Evolutionary conservation across 2,797 vertebrate species (phyloP).

Genomic region (Liparis tanakae): DNA sequence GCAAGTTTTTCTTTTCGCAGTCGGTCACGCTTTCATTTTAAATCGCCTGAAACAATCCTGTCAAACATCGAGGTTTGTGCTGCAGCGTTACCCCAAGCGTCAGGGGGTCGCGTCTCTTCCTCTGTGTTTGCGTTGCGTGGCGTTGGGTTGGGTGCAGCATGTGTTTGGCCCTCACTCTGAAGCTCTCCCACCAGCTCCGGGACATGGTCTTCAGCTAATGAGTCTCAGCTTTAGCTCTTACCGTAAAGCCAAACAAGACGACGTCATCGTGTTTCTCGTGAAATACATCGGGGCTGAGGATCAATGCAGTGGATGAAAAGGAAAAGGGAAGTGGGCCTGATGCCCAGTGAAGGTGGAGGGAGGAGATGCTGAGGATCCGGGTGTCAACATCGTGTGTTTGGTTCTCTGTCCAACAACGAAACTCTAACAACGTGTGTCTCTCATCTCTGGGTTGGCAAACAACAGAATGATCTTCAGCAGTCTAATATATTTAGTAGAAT

Average conservation of each 20-base stretch:
- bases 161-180: conserved; percentile 34
- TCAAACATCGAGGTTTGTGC: conserved; percentile 7
- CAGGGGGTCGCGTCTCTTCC: conserved; percentile 43
- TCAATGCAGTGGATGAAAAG: conserved; percentile 6
- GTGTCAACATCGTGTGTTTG: no score
- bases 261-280: conserved; percentile 42
- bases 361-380: conserved; percentile 1
- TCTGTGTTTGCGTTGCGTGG: conserved; percentile 36
- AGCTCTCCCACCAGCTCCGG: conserved; percentile 48
- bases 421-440: no score
- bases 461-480: no score
- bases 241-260: conserved; percentile 55
- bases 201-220: conserved; percentile 57
- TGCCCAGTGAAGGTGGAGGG: background rate
- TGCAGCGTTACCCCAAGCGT: conserved; percentile 8
- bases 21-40: background rate
- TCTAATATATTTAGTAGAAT: no score
- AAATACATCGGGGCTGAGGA: conserved; percentile 1
- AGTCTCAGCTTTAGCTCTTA: conserved; percentile 48
- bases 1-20: background rate
- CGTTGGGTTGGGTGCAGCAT: conserved; percentile 47
- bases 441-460: no score
- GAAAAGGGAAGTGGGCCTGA: conserved; percentile 10
- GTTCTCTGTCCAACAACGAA: no score
- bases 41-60: conserved; percentile 1